Conservation (phyloP, 2,113 vertebrate genomes). For the Zapornia atra region DNA sequence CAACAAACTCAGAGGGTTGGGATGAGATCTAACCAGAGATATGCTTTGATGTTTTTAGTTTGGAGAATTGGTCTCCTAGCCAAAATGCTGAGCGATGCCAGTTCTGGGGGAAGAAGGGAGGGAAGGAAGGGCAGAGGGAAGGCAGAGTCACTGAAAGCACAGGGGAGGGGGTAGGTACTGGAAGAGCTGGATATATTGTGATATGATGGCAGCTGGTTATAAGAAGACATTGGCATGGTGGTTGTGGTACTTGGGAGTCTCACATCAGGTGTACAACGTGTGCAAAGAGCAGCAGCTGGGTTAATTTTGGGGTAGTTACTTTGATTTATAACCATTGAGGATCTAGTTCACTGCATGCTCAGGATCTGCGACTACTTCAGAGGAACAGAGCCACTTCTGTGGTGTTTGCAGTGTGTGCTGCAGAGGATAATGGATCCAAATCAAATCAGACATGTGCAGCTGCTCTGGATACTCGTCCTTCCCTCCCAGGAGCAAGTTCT, state of each 20-base stretch:
- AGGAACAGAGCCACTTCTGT: background rate
- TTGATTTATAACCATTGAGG: background rate
- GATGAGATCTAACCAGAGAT: constrained; percentile 59
- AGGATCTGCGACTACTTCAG: background rate
- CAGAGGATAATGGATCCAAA: background rate
- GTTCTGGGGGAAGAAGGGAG: background rate
- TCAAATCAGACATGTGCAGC: background rate
- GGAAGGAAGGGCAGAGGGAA: background rate
- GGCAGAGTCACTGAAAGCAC: background rate
- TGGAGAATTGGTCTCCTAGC: background rate
- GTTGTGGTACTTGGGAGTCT: background rate
- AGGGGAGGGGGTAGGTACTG: background rate
- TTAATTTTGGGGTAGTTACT: background rate
- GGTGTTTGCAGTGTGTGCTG: background rate
- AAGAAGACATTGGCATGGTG: background rate
- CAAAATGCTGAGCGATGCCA: background rate
- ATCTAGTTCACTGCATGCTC: background rate
- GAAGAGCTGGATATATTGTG: background rate
- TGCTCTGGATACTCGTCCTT: background rate
- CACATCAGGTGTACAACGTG: background rate
- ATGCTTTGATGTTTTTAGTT: constrained; percentile 50
- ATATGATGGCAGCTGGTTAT: background rate
- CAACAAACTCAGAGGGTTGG: background rate
- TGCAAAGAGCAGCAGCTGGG: background rate
- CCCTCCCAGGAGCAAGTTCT: background rate